Base-by-base conservation (phyloP, 2,888 invertebrate genomes). In the Pollenia amentaria region DNA sequence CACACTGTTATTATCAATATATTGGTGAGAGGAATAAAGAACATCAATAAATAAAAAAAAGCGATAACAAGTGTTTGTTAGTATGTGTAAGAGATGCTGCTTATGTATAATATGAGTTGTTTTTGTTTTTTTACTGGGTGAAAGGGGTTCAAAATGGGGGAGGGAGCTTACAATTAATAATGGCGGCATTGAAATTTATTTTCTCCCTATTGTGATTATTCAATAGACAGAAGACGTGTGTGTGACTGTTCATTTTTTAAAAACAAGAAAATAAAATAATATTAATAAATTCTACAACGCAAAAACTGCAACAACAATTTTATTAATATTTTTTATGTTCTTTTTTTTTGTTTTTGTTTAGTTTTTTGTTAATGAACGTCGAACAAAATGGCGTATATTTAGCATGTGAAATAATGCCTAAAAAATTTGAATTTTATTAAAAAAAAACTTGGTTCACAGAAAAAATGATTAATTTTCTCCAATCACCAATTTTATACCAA, bases 161-260 rank as follows among this genome's bases (percentile, higher is more conserved):
- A 87, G 87, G 88, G 76, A 65, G 82, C 57, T 73, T 65, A 69
- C 81, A 87, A 88, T 88, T 87, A 88, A 87, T 88, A 88, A 88
- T 88, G 89, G 89, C 89, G 89, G 89, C 88, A 86, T 86, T 86
- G 88, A 88, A 89, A 88, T 86, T 62, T 64, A 70, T 84, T 85
- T 73, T 82, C 77, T 80, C 76, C 83, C 78, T 79, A 86, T 86
- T 86, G 85, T 78, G 85, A 73, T 73, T 80, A 79, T 80, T 86
- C 75, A 60, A 60, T n/a, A 18, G 0, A 65, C 12, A 29, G 14
- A 4, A 7, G 57, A 46, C 53, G 53, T 53, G 21, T 40, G 0
- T 51, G 21, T 29, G 48, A 29, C 7, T 78, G 18, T 16, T 57
- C 12, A 69, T 21, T 16, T 72, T 46, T 65, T 21, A 76, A 82